Evolutionary conservation across 1,140 invertebrate species (phyloP).

Genomic region (Limonius californicus): DNA sequence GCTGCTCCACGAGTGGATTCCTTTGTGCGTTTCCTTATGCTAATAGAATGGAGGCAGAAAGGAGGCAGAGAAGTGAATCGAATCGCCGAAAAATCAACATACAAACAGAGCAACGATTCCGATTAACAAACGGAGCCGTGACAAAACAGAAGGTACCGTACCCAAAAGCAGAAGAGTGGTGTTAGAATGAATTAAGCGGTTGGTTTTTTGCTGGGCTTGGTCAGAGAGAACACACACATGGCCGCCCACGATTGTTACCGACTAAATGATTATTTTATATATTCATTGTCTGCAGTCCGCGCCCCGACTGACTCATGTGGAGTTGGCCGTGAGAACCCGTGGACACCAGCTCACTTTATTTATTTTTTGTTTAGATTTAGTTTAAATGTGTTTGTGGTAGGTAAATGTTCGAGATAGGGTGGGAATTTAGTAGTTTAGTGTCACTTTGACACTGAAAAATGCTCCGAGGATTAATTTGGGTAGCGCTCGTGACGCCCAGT

Average conservation of each 20-base stretch:
- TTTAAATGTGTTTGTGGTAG: constrained; percentile 16
- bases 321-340: constrained; percentile 35
- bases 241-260: constrained; percentile 33
- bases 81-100: background rate
- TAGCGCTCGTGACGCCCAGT: background rate
- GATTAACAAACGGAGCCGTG: constrained; percentile 1
- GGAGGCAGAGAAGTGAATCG: background rate
- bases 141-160: constrained; percentile 7
- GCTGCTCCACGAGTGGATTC: too few relatives aligned
- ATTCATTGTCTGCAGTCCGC: constrained; percentile 37
- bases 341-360: constrained; percentile 13
- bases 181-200: constrained; percentile 17
- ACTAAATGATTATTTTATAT: constrained; percentile 40
- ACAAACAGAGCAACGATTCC: background rate
- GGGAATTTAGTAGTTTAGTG: constrained; percentile 18
- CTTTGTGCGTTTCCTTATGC: too few relatives aligned
- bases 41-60: background rate
- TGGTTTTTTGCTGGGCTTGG: constrained; percentile 26
- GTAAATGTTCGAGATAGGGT: constrained; percentile 16
- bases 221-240: constrained; percentile 33
- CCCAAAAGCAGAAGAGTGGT: background rate
- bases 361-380: constrained; percentile 18
- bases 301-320: constrained; percentile 32
- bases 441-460: constrained; percentile 18
- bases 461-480: constrained; percentile 14